Evolutionary conservation across 2,888 invertebrate species (phyloP).

Genomic region (Ctenicera cuprea): DNA sequence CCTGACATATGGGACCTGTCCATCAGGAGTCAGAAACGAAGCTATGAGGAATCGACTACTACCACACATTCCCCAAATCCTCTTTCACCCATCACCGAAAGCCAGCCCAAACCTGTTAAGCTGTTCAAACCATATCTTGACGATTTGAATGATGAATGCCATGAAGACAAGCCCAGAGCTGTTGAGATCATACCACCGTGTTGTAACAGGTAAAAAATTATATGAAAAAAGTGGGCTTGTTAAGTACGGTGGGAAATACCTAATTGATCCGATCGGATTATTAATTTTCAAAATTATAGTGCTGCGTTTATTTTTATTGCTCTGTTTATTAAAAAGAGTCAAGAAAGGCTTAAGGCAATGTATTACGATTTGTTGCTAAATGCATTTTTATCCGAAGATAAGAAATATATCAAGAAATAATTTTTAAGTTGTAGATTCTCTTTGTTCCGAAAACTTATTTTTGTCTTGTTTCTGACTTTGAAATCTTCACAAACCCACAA

Average conservation of each 20-base stretch:
- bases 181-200: conserved; percentile 58
- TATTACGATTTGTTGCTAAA: too few species aligned
- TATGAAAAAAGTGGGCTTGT: not conserved
- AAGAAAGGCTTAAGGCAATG: too few species aligned
- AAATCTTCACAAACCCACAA: too few species aligned
- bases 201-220: conserved; percentile 68
- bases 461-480: too few species aligned
- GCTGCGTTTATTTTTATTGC: too few species aligned
- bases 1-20: conserved; percentile 71
- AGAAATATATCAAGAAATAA: too few species aligned
- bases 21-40: conserved; percentile 63
- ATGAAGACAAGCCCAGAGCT: conserved; percentile 46
- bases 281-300: too few species aligned
- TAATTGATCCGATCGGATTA: too few species aligned
- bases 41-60: conserved; percentile 50
- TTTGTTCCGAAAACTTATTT: too few species aligned
- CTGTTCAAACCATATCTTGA: conserved; percentile 86
- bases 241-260: not conserved
- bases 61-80: conserved; percentile 36
- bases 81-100: conserved; percentile 40
- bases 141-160: conserved; percentile 75
- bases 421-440: too few species aligned
- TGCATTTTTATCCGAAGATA: too few species aligned
- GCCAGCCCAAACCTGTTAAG: conserved; percentile 79
- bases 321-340: too few species aligned